Base-by-base conservation (phyloP, 2,797 vertebrate genomes). In the Sebastes trivittatus region DNA sequence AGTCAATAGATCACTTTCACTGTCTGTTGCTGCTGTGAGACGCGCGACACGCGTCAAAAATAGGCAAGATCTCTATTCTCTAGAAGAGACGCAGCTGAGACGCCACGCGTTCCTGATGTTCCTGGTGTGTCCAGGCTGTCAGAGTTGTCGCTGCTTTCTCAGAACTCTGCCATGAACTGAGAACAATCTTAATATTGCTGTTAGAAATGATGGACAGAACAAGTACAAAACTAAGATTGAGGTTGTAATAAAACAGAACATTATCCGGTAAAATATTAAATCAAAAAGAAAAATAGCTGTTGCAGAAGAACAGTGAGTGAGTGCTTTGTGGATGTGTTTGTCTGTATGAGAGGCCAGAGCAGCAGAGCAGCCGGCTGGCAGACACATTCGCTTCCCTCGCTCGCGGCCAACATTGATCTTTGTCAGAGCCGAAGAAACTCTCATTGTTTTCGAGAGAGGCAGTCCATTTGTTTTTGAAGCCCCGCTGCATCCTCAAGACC, bases 341-440 rank as follows among this genome's bases (percentile, higher is more conserved):
- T 80, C 58, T 76, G 11, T 75, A n/a, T 62, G 46, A 49, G 18
- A 78, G 72, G 73, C 75, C 30, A 36, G 27, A 23, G 76, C 78
- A 65, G 68, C 64, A 7, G 72, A 54, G 38, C 54, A 61, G 42
- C 60, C 49, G 13, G 72, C 84, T 84, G 73, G 46, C 64, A 76
- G 70, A 72, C 64, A 61, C 18, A 72, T 38, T 42, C n/a, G 77
- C 64, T 76, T 87, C 80, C 71, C 46, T 61, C 30, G 77, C 88
- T 93, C 23, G 46, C 54, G 63, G 90, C 83, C 77, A 85, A 76
- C 79, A 90, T 90, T 90, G 91, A 92, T 92, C 89, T 91, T 89
- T 89, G 86, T 90, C 87, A 89, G 75, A 79, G 76, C 52, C 23
- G 34, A 74, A 80, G 83, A 89, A 82, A 82, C 86, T 74, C 84